These are phyloP conservation scores for Heliangelus exortis DNA, from an alignment of 2,797 vertebrate genomes.

Conservation along the genomic window DNA sequence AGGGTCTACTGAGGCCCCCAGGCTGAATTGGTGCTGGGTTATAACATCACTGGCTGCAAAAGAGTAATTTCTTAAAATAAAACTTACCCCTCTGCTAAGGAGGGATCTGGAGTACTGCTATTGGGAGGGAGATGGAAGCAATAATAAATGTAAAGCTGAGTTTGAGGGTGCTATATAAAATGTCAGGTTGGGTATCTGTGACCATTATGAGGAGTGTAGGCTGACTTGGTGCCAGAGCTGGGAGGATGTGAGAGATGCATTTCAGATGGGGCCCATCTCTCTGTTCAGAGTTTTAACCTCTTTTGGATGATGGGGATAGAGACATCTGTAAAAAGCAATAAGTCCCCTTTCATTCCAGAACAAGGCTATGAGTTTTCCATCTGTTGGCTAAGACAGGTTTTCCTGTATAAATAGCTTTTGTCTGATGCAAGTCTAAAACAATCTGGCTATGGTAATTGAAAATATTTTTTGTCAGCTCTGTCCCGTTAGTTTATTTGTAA, in stretches of 20 bases:
- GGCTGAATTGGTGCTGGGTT: not conserved
- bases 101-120: not conserved
- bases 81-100: not conserved
- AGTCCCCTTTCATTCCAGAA: slow-evolving; percentile 35
- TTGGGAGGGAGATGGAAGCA: not conserved
- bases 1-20: not conserved
- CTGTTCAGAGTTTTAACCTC: slow-evolving; percentile 21
- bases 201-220: accelerated
- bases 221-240: not conserved
- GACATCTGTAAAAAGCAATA: slow-evolving; percentile 63
- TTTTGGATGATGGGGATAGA: slow-evolving; percentile 53
- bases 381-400: slow-evolving; percentile 59
- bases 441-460: slow-evolving; percentile 55
- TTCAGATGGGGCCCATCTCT: slow-evolving; percentile 50
- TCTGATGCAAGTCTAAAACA: slow-evolving; percentile 65
- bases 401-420: slow-evolving; percentile 64
- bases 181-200: not conserved
- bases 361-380: slow-evolving; percentile 58
- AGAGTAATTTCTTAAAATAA: not conserved
- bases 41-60: not conserved
- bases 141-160: not conserved
- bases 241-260: not conserved
- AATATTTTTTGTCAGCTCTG: slow-evolving; percentile 14
- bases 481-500: not conserved
- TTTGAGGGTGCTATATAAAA: not conserved